Evolutionary conservation across 1,140 invertebrate genomes (phyloP), one percentile per base, ranked within the genome.

Genomic region (Gryon sp.): DNA sequence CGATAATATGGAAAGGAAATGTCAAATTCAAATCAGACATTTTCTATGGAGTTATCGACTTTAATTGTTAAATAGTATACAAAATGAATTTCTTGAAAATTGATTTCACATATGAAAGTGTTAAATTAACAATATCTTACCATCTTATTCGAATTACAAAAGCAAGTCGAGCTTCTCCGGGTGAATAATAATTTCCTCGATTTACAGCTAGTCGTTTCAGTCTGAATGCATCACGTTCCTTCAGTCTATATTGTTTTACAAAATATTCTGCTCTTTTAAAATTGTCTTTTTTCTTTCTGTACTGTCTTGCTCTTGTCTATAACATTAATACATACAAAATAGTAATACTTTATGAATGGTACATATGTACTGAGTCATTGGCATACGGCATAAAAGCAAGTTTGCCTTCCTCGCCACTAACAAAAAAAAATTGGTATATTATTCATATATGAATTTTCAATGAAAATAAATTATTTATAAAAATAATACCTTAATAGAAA

Each of bases 91-190:
- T n/a, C n/a, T n/a, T n/a, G n/a, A n/a, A n/a, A n/a, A n/a, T n/a
- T n/a, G n/a, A n/a, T n/a, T n/a, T n/a, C n/a, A n/a, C n/a, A n/a
- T n/a, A n/a, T n/a, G n/a, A n/a, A n/a, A n/a, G n/a, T n/a, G n/a
- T n/a, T n/a, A n/a, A n/a, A n/a, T n/a, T n/a, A n/a, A n/a, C n/a
- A n/a, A n/a, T 7, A 28, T 9, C 11, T 91, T 89, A 97, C 95
- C 96, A 98, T 86, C 97, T 92, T 88, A 99, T 99, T 91, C 98
- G 93, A 62, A 98, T 94, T 60, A 99, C 96, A 86, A 99, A 99
- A 19, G 98, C 98, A 26, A 99, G 90, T 87, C 96, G 97, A 15
- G 98, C 93, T 89, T 99, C 97, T 40, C 92, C 94, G 73, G 97
- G 97, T 83, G 99, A 98, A 87, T 99, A 99, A 89, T 97, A 99